Evolutionary conservation across 2,888 invertebrate genomes (phyloP), one percentile per base, ranked within the genome.

Genomic region (Belgica antarctica): DNA sequence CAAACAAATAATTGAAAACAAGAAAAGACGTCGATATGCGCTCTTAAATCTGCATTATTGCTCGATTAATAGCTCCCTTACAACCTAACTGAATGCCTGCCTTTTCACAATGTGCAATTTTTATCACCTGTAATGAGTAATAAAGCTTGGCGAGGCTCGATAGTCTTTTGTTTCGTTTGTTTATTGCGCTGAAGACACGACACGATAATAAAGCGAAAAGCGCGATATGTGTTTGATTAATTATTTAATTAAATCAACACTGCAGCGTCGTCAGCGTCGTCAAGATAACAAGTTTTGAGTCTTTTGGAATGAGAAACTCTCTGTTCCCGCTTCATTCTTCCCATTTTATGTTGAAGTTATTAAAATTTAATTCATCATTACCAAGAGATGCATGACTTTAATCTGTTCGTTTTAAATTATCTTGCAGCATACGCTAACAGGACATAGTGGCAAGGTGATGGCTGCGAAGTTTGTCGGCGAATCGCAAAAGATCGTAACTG

Each of bases 381-480:
- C 15, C 4, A 10, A 7, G 1, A 17, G 2, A 17, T 22, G n/a
- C 52, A 52, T 52, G 52, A 52, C 17, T 59, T 59, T n/a, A n/a
- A n/a, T n/a, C n/a, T n/a, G n/a, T n/a, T n/a, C n/a, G n/a, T n/a
- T n/a, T n/a, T 59, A 3, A 3, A 59, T 59, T 59, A n/a, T 27
- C 34, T 73, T 72, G 1, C 72, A 80, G 80, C 80, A 80, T 73
- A 80, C 80, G 27, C 75, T 80, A 70, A 80, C 80, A 71, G 80
- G 80, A 36, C 99, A 99, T 83, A 93, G 94, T 76, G 96, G 92
- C 69, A 98, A 98, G 84, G 99, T 99, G 73, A 88, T 96, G 87
- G 93, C 96, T 19, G 98, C 97, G 34, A 94, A 94, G 82, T 96
- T 96, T 82, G 87, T 97, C 74, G 91, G 94, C 71, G 94, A 95